A percentile compares a stretch with the other conserved stretches of the same genome.
phyloP scores from a whole-genome alignment of 2,113 vertebrate genomes.

The Mormoops blainvillei region DNA sequence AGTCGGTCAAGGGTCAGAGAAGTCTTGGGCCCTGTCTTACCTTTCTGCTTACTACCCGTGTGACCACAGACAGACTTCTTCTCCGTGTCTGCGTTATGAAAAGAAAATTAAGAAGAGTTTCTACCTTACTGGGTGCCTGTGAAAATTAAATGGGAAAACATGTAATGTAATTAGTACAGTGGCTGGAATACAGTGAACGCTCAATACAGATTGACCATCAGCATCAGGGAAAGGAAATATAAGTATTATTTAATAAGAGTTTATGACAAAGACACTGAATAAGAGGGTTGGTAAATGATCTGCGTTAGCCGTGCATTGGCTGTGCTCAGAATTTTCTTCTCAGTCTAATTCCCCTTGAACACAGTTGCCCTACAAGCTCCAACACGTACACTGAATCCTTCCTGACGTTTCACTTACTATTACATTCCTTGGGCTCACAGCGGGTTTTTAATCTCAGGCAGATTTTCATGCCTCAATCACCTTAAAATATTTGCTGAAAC shows the following conservation, averaged over 20 bases:
- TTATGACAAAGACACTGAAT: neutral
- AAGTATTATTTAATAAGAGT: neutral
- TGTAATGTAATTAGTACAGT: neutral
- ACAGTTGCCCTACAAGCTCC: conserved; percentile 4
- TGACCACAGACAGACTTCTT: neutral
- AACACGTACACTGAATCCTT: neutral
- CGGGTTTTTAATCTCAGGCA: conserved; percentile 44
- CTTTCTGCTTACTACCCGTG: neutral
- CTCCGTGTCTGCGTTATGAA: neutral
- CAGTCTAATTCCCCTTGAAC: conserved; percentile 1
- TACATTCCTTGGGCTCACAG: neutral
- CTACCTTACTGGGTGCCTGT: neutral
- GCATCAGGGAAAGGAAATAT: neutral
- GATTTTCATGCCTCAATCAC: conserved; percentile 42
- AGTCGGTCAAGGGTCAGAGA: neutral
- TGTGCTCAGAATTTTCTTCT: neutral
- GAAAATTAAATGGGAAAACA: neutral
- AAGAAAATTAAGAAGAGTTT: neutral
- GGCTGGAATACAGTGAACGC: neutral
- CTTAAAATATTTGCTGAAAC: conserved; percentile 32
- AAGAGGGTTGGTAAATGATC: neutral
- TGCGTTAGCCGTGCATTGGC: neutral
- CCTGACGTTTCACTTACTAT: conserved; percentile 43
- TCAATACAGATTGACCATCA: neutral
- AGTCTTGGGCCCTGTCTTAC: neutral